Percentiles rank a stretch among this genome's conserved stretches.
These are phyloP conservation scores for Vandiemenella viatica DNA, from an alignment of 2,888 invertebrate species.

Conservation along the genomic window DNA sequence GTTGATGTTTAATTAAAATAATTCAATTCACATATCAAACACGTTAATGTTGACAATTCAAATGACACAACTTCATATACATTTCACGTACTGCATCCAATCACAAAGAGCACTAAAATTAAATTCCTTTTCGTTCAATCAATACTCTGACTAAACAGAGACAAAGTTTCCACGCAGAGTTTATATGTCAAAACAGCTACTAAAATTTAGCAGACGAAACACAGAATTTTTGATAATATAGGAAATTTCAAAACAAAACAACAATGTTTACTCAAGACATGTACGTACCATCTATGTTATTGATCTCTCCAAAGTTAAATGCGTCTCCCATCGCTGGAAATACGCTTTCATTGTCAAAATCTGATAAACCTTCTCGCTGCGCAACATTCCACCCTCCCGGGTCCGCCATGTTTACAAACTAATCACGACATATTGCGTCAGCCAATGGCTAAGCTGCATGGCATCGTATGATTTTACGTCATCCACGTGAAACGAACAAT, in stretches of 20 bases:
- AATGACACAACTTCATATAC: too few relatives aligned
- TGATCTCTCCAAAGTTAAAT: slow-evolving; percentile 50
- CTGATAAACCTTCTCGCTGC: slow-evolving; percentile 26
- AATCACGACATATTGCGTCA: slow-evolving; percentile 25
- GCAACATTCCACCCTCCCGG: slow-evolving; percentile 21
- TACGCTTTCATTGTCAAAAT: slow-evolving; percentile 30
- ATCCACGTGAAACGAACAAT: too few relatives aligned
- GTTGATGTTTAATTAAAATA: too few relatives aligned
- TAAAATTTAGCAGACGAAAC: too few relatives aligned
- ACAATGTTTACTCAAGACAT: slow-evolving; percentile 12
- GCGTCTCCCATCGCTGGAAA: slow-evolving; percentile 37
- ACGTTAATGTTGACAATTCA: too few relatives aligned
- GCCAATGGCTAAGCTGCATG: slow-evolving; percentile 39
- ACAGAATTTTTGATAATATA: too few relatives aligned
- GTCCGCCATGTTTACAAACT: slow-evolving; percentile 25
- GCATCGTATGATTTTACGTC: slow-evolving; percentile 49
- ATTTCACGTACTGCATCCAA: too few relatives aligned
- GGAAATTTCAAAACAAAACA: too few relatives aligned
- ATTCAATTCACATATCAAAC: too few relatives aligned
- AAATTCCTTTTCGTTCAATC: neutral
- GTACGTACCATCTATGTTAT: slow-evolving; percentile 50
- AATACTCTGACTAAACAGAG: too few relatives aligned
- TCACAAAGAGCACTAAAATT: neutral
- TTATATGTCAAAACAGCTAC: too few relatives aligned
- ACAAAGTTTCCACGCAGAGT: too few relatives aligned